Evolutionary conservation across 2,113 vertebrate genomes (phyloP), one percentile per base, ranked within the genome.

Genomic region (Bubo blakistoni): DNA sequence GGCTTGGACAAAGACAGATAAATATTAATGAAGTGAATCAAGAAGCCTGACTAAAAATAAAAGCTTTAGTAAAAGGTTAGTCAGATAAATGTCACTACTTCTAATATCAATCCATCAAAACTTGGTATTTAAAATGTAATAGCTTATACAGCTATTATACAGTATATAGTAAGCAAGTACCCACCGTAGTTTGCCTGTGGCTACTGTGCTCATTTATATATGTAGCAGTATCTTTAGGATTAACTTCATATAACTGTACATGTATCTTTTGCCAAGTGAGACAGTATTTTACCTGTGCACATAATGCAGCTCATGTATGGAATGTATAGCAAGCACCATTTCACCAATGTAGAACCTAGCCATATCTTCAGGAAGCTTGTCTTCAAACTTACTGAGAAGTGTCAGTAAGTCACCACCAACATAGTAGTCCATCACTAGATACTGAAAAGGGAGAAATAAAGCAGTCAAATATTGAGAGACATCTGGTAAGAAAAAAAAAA

Each of bases 341-440:
- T 99, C 99, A 16, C 99, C 99, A 24, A 99, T 98, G 95, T 99
- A 99, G 98, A 99, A 99, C 83, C 98, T 98, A 46, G 99, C 97
- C 99, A 99, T 99, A 87, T 99, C 99, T 93, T 99, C 99, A 2
- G 99, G 99, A 42, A 99, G 99, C 30, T 99, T 98, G 94, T 99
- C 99, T 97, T 99, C 99, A 91, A 99, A 99, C 94, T 99, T 99
- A 97, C 99, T 99, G 97, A 99, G 99, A 94, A 99, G 98, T 1
- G 99, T 99, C 97, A 99, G 97, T 91, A 99, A 97, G 96, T 99
- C 99, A 4, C 99, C 99, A 13, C 99, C 99, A 88, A 99, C 99
- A 5, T 99, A 99, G 98, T 99, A 99, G 95, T 99, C 99, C 99
- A 99, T 99, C 87, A 99, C 99, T 90, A 99, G 97, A 95, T 99